Evolutionary conservation across 1,140 invertebrate genomes (phyloP).

Genomic region (Euglossa dilemma): DNA sequence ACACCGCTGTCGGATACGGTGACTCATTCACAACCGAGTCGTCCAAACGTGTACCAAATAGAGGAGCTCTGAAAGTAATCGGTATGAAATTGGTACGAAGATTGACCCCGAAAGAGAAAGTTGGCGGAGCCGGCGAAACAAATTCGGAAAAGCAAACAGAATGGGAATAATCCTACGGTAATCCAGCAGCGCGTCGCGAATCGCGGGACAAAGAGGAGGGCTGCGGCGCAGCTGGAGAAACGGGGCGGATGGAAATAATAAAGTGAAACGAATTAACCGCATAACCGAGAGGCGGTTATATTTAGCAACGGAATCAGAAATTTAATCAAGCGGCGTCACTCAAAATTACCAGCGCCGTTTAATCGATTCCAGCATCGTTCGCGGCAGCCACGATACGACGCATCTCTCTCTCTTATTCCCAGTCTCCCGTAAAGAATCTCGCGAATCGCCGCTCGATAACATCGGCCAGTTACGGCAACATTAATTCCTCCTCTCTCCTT

Average conservation of each 20-base stretch:
- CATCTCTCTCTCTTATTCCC: background rate
- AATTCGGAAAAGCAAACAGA: constrained; percentile 15
- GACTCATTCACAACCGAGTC: no score
- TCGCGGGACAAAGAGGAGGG: background rate
- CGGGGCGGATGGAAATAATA: constrained; percentile 5
- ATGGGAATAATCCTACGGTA: constrained; percentile 1
- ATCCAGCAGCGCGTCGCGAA: background rate
- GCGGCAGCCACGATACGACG: background rate
- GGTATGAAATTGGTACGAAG: background rate
- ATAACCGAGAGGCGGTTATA: constrained; percentile 4
- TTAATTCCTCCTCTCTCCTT: constrained; percentile 13
- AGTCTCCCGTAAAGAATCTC: background rate
- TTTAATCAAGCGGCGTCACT: constrained; percentile 37
- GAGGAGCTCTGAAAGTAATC: background rate
- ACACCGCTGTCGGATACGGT: no score
- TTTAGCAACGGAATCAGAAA: constrained; percentile 34
- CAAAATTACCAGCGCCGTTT: constrained; percentile 24
- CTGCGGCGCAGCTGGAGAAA: background rate
- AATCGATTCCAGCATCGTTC: constrained; percentile 6
- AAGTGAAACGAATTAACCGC: constrained; percentile 22
- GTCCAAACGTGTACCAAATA: background rate
- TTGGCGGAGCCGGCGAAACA: background rate
- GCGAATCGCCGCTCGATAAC: background rate
- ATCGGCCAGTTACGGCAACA: background rate
- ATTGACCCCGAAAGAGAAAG: background rate